phyloP scores from a whole-genome alignment of 2,113 vertebrate species.

The Semnornis frantzii region DNA sequence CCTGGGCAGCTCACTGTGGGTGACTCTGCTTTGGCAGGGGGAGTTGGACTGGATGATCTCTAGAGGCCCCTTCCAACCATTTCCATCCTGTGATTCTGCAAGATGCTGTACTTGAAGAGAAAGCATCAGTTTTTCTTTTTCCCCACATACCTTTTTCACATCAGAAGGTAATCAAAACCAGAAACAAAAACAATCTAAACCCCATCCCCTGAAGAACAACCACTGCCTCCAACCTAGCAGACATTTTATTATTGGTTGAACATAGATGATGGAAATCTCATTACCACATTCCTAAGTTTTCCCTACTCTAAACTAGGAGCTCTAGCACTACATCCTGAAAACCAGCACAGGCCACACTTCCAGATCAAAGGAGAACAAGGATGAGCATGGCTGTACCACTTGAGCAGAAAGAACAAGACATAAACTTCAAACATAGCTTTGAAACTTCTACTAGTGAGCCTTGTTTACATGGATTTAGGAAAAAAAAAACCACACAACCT shows the following conservation, averaged over 20 bases:
- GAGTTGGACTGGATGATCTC: no score
- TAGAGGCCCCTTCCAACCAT: no score
- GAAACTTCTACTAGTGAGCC: slow-evolving; percentile 26
- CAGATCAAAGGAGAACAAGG: slow-evolving; percentile 32
- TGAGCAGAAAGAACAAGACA: slow-evolving; percentile 10
- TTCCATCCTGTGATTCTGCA: no score
- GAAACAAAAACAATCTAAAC: neutral
- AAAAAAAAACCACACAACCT: neutral
- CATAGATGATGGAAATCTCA: neutral
- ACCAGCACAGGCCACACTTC: neutral
- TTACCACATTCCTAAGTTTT: neutral
- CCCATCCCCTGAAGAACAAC: neutral
- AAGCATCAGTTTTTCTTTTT: neutral
- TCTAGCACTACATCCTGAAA: neutral
- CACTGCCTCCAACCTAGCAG: neutral
- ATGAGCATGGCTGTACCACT: neutral
- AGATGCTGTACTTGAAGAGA: neutral
- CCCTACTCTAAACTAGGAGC: slow-evolving; percentile 24
- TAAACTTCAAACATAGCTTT: slow-evolving; percentile 6
- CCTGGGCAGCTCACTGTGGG: no score
- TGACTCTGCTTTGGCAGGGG: no score
- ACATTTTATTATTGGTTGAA: slow-evolving; percentile 6
- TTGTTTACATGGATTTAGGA: neutral
- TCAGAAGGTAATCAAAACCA: neutral
- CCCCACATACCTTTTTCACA: neutral